Evolutionary conservation across 2,113 vertebrate genomes (phyloP).

Genomic region (Elgaria multicarinata): DNA sequence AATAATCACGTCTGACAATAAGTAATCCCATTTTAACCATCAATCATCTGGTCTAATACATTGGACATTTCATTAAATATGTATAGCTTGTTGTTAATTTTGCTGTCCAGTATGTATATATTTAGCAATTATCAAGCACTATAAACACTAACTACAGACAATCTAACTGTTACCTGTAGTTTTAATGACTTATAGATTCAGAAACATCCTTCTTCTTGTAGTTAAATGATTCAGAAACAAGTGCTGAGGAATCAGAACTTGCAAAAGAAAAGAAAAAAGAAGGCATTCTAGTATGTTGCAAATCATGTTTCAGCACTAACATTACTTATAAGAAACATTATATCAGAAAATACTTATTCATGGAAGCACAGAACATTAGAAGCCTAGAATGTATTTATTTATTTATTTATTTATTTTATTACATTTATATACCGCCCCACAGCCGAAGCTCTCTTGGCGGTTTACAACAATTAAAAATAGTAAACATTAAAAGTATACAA

Average conservation of each 20-base stretch:
- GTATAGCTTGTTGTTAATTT: slow-evolving; percentile 21
- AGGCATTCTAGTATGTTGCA: background rate
- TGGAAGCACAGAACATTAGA: background rate
- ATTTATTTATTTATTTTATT: too few species aligned
- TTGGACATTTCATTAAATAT: background rate
- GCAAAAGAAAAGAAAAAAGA: background rate
- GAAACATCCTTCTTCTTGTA: background rate
- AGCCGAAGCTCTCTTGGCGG: too few species aligned
- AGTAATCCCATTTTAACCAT: background rate
- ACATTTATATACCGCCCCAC: too few species aligned
- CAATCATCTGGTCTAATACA: background rate
- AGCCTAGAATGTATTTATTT: too few species aligned
- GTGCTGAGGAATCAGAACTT: slow-evolving; percentile 16
- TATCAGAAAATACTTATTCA: background rate
- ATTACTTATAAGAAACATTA: background rate
- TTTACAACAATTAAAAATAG: too few species aligned
- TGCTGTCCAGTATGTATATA: slow-evolving; percentile 30
- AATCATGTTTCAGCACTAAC: background rate
- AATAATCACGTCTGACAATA: background rate
- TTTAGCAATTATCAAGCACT: slow-evolving; percentile 31
- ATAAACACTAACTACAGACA: slow-evolving; percentile 42
- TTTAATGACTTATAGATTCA: slow-evolving; percentile 36
- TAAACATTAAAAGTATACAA: too few species aligned
- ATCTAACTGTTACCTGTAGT: slow-evolving; percentile 31
- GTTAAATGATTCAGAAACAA: slow-evolving; percentile 23